Evolutionary conservation across 2,888 invertebrate genomes (phyloP), one percentile per base, ranked within the genome.

Genomic region (Fragum sueziense): DNA sequence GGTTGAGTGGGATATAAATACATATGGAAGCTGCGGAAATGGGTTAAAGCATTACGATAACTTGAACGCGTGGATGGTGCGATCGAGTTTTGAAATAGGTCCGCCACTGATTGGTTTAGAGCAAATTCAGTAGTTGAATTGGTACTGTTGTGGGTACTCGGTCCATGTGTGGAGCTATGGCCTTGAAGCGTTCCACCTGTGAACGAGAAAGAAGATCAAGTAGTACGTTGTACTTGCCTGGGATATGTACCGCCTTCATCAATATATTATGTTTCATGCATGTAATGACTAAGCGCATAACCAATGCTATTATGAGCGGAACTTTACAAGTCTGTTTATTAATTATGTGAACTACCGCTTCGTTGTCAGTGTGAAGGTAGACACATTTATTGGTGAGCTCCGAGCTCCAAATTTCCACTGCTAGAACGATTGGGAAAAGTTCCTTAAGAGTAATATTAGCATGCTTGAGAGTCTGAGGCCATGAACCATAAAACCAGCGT

Each of bases 301-400:
- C 75, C 20, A 83, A 51, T 22, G 14, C 22, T 83, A 83, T 85
- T 6, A 85, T 52, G 0, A 11, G 3, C 0, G 52, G 25, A 6
- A 76, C 76, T 54, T 76, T 80, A 20, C 57, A 79, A 0, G 75
- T 54, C 57, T 80, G 80, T 57, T 76, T 80, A 62, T 83, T 85
- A 0, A 85, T 76, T 14, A 85, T 81, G 54, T 80, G 51, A 0
- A 83, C 80, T 0, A 82, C 83, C 4, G 78, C 80, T 4, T 29
- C 14, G 54, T 85, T 84, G 27, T 84, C 82, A 2, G 84, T 79
- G 54, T 84, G 82, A 17, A 80, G 62, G 6, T 74, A 6, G 2
- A 84, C 41, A 20, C 80, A 54, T 31, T 22, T 31, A 29, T 67
- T 67, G 11, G 2, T 7, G 4, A 37, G 25, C 34, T 27, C 11